Evolutionary conservation across 1,140 invertebrate species (phyloP).

Genomic region (Goniozus legneri): DNA sequence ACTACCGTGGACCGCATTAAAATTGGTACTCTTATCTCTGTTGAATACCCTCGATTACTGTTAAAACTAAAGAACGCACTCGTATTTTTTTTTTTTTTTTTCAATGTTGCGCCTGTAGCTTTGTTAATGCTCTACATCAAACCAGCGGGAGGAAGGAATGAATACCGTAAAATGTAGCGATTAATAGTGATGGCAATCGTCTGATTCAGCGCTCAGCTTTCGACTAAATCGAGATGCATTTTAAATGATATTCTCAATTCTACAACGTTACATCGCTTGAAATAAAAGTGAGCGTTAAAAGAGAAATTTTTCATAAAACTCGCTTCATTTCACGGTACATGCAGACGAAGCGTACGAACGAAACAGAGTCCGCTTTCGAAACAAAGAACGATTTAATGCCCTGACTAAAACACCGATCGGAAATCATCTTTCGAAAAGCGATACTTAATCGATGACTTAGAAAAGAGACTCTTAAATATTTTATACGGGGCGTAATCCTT

Average conservation of each 20-base stretch:
- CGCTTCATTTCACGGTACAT: neutral
- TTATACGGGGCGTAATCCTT: neutral
- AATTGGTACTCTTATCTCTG: conserved; percentile 42
- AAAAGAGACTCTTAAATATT: neutral
- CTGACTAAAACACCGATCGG: neutral
- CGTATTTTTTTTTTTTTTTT: conserved; percentile 8
- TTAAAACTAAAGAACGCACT: neutral
- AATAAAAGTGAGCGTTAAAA: too few relatives aligned
- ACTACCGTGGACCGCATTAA: conserved; percentile 44
- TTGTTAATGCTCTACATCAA: neutral
- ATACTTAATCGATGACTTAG: too few relatives aligned
- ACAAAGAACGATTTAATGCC: neutral
- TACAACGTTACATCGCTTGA: too few relatives aligned
- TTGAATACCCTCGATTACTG: conserved; percentile 27
- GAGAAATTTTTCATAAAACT: too few relatives aligned
- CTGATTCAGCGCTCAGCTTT: too few relatives aligned
- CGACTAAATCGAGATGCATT: too few relatives aligned
- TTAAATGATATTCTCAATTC: too few relatives aligned
- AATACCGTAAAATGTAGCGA: conserved; percentile 3
- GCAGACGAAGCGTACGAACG: neutral
- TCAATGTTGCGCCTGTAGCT: neutral
- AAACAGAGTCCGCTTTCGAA: neutral
- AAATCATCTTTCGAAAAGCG: too few relatives aligned
- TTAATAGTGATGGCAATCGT: neutral
- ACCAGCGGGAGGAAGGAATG: neutral